These are phyloP conservation scores for Calliphora vomitoria DNA, from an alignment of 2,888 invertebrate genomes.

Conservation along the genomic window DNA sequence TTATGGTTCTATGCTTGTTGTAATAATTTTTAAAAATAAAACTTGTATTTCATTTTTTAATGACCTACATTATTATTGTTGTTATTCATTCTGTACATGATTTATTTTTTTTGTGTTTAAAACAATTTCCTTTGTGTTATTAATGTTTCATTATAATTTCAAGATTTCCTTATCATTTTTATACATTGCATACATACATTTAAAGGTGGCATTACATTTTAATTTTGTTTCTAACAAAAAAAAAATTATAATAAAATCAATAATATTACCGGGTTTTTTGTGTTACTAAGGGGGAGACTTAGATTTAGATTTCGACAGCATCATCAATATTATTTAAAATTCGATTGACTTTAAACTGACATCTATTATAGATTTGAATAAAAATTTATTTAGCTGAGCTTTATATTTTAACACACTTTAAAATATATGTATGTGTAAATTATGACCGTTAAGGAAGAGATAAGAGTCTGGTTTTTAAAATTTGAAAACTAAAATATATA, in stretches of 20 bases:
- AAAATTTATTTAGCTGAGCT: not conserved
- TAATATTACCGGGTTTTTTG: conserved; percentile 1
- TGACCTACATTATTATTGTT: conserved; percentile 33
- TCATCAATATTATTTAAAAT: not conserved
- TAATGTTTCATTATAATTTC: not conserved
- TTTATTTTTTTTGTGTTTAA: not conserved
- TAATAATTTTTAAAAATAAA: not conserved
- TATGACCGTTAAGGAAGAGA: too few species aligned
- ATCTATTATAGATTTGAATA: not conserved
- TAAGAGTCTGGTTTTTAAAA: too few species aligned
- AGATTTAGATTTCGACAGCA: not conserved
- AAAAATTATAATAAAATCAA: too few species aligned
- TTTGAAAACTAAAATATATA: not conserved
- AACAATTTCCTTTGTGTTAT: not conserved
- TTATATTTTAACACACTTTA: not conserved
- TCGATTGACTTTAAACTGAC: conserved; percentile 8
- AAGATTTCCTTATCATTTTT: conserved; percentile 35
- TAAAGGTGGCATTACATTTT: not conserved
- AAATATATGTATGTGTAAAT: not conserved
- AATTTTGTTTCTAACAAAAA: not conserved
- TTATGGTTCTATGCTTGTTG: not conserved
- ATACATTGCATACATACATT: not conserved
- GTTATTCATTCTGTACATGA: not conserved
- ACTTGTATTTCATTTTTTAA: not conserved
- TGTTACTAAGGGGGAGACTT: not conserved